Evolutionary conservation across 2,888 invertebrate species (phyloP).

Genomic region (Oxyscelio sp.): DNA sequence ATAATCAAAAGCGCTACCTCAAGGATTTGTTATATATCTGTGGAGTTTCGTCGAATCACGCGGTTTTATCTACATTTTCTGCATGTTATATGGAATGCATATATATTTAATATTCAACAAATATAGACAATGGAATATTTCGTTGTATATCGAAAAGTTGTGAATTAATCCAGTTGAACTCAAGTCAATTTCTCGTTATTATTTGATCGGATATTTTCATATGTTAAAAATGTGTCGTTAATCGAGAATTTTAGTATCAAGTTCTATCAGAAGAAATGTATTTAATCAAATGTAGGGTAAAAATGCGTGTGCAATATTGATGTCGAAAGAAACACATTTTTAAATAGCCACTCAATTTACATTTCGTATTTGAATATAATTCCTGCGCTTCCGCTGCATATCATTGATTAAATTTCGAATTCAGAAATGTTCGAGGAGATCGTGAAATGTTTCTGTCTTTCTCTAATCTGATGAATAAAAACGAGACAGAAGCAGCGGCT

Average conservation of each 20-base stretch:
- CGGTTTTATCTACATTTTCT: constrained; percentile 55
- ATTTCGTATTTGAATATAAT: constrained; percentile 36
- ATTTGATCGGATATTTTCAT: constrained; percentile 34
- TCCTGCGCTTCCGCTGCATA: constrained; percentile 27
- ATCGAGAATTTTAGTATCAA: constrained; percentile 1
- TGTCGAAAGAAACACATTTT: constrained; percentile 17
- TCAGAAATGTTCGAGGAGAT: background rate
- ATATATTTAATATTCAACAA: no score
- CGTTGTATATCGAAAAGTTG: constrained; percentile 22
- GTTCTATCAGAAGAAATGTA: background rate
- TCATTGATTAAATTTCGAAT: constrained; percentile 23
- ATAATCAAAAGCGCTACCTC: constrained; percentile 81
- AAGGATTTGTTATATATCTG: constrained; percentile 65
- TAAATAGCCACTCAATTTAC: constrained; percentile 20
- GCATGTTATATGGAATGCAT: no score
- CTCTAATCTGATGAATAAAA: no score
- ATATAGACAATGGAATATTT: no score
- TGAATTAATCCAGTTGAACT: constrained; percentile 8
- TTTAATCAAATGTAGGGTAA: constrained; percentile 12
- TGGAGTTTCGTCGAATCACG: constrained; percentile 49
- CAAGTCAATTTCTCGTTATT: constrained; percentile 34
- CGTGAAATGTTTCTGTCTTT: no score
- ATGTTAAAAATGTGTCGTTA: constrained; percentile 8
- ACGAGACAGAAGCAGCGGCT: no score
- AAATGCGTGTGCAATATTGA: constrained; percentile 33